A percentile compares a stretch with the other conserved stretches of the same genome.
phyloP scores from a whole-genome alignment of 2,113 vertebrate species.

The Oncorhynchus keta region DNA sequence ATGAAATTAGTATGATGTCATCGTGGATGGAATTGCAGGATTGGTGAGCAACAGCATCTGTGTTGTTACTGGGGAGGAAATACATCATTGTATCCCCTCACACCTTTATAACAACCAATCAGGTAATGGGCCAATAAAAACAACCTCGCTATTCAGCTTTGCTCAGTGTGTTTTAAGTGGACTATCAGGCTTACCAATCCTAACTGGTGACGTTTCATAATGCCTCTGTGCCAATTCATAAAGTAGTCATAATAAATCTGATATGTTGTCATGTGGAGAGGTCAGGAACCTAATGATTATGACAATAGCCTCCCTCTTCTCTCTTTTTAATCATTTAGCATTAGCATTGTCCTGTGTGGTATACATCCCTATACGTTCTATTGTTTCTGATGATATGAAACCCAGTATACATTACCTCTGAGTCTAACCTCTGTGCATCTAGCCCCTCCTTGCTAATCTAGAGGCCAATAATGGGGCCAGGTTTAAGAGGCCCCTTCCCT shows the following conservation, averaged over 20 bases:
- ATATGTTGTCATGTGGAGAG: background rate
- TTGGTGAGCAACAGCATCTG: background rate
- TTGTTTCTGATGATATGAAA: background rate
- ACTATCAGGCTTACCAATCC: background rate
- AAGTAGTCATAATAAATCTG: background rate
- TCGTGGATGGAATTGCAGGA: background rate
- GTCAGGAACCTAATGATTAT: background rate
- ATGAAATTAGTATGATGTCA: constrained; percentile 35
- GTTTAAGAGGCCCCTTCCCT: constrained; percentile 64
- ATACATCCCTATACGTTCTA: too few species aligned
- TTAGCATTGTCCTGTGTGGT: too few species aligned
- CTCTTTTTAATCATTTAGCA: too few species aligned
- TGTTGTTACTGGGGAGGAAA: constrained; percentile 1
- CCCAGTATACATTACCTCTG: background rate
- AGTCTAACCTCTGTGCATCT: background rate
- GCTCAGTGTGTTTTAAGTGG: constrained; percentile 4
- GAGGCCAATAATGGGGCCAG: constrained; percentile 59
- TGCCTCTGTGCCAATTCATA: background rate
- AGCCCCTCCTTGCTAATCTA: constrained; percentile 39
- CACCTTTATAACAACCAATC: constrained; percentile 25
- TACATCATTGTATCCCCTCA: constrained; percentile 1
- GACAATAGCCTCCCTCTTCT: background rate
- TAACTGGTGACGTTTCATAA: background rate
- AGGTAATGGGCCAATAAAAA: constrained; percentile 17
- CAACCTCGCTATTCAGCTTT: constrained; percentile 9